Evolutionary conservation across 1,140 invertebrate genomes (phyloP), one percentile per base, ranked within the genome.

Genomic region (Drosophila ficusphila): DNA sequence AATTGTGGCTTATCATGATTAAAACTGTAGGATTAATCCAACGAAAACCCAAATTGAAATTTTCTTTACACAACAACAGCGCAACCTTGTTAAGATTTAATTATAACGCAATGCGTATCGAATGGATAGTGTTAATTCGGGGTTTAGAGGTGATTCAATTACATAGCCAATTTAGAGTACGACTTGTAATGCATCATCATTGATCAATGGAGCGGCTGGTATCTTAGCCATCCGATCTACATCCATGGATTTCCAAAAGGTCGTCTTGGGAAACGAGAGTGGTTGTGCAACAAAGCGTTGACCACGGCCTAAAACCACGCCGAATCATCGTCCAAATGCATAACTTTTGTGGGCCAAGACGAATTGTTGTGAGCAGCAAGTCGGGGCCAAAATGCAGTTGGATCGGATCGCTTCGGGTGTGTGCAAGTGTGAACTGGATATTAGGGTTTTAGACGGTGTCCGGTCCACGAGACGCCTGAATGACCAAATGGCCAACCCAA

Each of bases 261-360:
- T 34, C 18, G 14, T 25, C 16, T 29, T 21, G 38, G 33, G 31
- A 33, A 60, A 36, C 29, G 39, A 27, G 23, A 25, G 60, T 53
- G 44, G 9, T 78, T 78, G 74, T 67, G 74, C 67, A 78, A 78
- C 38, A n/a, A n/a, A n/a, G 41, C 47, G 39, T n/a, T 38, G 38
- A 56, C 31, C 72, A 49, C 29, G 56, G 34, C 47, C 73, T 31
- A 25, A 52, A 54, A 56, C 67, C 62, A 42, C 33, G 69, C 68
- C 76, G 68, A 78, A 78, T 78, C 75, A 71, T 72, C 69, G 69
- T 61, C 33, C 65, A 51, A 71, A 49, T 72, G 65, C 53, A 78
- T 78, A 78, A 78, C 31, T 67, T 76, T 75, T 77, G 65, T 76
- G 68, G 75, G 64, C 72, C 67, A 69, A 76, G 51, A 49, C 73